Evolutionary conservation across 2,113 vertebrate species (phyloP).

Genomic region (Brachirus orientalis): DNA sequence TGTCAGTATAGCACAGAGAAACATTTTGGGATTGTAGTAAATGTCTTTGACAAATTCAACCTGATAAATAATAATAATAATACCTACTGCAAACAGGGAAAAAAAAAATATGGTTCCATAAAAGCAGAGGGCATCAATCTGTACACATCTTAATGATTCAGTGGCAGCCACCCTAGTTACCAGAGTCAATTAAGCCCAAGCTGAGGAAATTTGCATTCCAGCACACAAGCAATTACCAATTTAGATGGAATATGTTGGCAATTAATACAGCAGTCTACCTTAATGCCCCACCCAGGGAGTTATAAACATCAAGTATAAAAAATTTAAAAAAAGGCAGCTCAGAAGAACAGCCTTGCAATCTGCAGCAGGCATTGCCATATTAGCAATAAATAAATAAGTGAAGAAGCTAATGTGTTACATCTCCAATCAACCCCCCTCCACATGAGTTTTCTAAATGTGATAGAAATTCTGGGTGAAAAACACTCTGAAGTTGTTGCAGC

Average conservation of each 20-base stretch:
- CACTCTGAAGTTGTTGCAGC: no score
- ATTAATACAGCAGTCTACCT: slow-evolving; percentile 77
- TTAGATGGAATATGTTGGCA: slow-evolving; percentile 58
- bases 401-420: no score
- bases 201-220: slow-evolving; percentile 50
- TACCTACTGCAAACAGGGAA: neutral
- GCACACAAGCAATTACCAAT: slow-evolving; percentile 59
- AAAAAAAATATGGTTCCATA: neutral
- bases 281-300: slow-evolving; percentile 61
- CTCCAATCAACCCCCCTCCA: no score
- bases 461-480: neutral
- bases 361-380: slow-evolving; percentile 25
- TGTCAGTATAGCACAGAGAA: no score
- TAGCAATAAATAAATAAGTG: slow-evolving; percentile 4
- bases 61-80: neutral
- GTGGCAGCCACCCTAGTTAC: slow-evolving; percentile 34
- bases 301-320: slow-evolving; percentile 67
- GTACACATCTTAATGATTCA: slow-evolving; percentile 24
- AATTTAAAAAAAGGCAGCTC: slow-evolving; percentile 53
- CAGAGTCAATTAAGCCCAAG: slow-evolving; percentile 44
- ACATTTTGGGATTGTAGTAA: neutral
- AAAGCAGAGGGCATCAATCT: slow-evolving; percentile 40
- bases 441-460: neutral
- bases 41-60: neutral
- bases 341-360: slow-evolving; percentile 30